Percentiles rank a stretch among this genome's conserved stretches.
phyloP scores from a whole-genome alignment of 2,113 vertebrate species.

The Hemibagrus wyckioides region DNA sequence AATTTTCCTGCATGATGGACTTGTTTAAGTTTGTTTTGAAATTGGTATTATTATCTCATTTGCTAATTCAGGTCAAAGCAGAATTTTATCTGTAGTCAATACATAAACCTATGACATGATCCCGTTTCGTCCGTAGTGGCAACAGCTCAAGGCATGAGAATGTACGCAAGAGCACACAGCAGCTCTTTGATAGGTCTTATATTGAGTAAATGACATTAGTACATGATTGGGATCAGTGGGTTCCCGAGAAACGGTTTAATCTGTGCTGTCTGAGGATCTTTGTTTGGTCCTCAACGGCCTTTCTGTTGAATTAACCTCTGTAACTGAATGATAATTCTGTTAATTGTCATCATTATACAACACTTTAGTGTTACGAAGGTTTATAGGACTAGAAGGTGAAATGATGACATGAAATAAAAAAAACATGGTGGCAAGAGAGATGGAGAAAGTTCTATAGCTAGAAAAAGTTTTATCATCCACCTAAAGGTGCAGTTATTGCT shows the following conservation, averaged over 20 bases:
- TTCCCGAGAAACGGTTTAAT: slow-evolving; percentile 18
- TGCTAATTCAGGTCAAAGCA: slow-evolving; percentile 7
- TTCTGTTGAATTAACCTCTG: slow-evolving; percentile 29
- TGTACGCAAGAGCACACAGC: neutral
- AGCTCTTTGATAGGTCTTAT: slow-evolving; percentile 17
- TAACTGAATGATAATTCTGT: slow-evolving; percentile 25
- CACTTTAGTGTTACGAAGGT: slow-evolving; percentile 34
- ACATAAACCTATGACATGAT: neutral
- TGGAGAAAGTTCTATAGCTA: neutral
- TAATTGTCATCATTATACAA: slow-evolving; percentile 46
- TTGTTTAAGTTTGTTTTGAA: slow-evolving; percentile 34
- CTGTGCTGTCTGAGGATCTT: neutral
- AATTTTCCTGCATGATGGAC: slow-evolving; percentile 6
- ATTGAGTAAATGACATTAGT: slow-evolving; percentile 20
- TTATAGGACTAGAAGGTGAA: neutral
- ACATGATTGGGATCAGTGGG: slow-evolving; percentile 32
- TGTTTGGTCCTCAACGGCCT: neutral
- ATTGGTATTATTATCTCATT: slow-evolving; percentile 21
- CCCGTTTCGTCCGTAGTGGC: neutral
- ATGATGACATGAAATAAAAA: neutral
- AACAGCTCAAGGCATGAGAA: neutral
- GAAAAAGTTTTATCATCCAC: neutral
- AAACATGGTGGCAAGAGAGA: neutral
- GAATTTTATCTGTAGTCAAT: neutral
- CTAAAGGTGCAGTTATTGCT: neutral